Conservation (phyloP, 2,888 invertebrate species). For the Apamea crenata region DNA sequence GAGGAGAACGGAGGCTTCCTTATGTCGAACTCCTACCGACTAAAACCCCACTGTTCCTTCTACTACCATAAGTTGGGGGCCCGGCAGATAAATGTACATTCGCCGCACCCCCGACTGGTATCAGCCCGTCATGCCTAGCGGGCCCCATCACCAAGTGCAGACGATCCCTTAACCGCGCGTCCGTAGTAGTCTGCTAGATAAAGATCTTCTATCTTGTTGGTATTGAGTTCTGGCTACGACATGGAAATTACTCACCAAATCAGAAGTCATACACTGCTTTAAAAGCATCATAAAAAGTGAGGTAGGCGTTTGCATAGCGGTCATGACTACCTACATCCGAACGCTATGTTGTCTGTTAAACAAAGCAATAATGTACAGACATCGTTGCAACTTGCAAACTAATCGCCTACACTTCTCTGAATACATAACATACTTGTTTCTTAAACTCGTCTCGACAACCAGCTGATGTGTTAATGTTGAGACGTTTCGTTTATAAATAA, state of each 20-base stretch:
- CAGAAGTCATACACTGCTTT: background rate
- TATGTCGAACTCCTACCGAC: no score
- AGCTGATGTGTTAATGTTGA: constrained; percentile 42
- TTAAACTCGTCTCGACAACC: constrained; percentile 28
- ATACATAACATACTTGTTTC: constrained; percentile 29
- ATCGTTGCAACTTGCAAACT: constrained; percentile 20
- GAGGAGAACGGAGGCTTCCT: no score
- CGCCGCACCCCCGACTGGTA: no score
- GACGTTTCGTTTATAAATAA: constrained; percentile 50
- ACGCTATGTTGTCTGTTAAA: background rate
- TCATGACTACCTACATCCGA: constrained; percentile 26
- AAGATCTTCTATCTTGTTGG: no score
- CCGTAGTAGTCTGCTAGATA: no score
- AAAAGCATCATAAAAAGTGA: background rate
- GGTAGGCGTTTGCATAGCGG: background rate
- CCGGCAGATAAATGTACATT: no score
- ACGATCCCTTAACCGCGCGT: no score
- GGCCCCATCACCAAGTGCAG: no score
- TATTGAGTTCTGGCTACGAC: background rate
- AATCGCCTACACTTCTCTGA: constrained; percentile 38
- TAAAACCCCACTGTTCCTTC: no score
- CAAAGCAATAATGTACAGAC: constrained; percentile 25
- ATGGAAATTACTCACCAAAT: background rate
- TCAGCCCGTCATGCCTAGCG: no score
- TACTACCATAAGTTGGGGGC: no score